Evolutionary conservation across 2,797 vertebrate genomes (phyloP), one percentile per base, ranked within the genome.

Genomic region (Todus mexicanus): DNA sequence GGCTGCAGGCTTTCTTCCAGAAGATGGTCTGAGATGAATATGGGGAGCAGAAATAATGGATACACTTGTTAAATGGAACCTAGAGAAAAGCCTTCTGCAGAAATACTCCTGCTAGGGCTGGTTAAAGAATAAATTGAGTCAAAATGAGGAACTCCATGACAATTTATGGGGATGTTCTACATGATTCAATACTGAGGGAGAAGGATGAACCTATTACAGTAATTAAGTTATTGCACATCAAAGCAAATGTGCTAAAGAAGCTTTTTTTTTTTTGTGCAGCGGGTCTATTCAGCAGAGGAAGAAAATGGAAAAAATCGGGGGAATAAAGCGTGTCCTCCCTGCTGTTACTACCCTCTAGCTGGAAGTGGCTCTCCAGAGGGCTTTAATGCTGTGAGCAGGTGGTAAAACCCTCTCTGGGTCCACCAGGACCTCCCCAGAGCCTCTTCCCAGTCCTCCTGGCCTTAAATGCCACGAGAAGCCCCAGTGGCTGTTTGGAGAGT

Each of bases 51-150:
- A 59, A 61, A 35, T 45, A 63, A 72, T 12, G 73, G 93, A 68
- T 93, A 78, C 91, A 66, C 77, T 95, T 80, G 73, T 68, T 38
- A 88, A 75, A 27, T 73, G 91, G 93, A 93, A 69, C 87, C 27
- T 80, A 86, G 78, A 92, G 71, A 72, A 68, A 71, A 60, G 33
- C 89, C 89, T 94, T 79, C 94, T 92, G 92, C 91, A 84, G 96
- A 91, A 95, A 80, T 74, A 70, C 59, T 73, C 80, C 75, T 81
- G 89, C 86, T 92, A 53, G 90, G 61, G 87, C 95, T 95, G 94
- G 90, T 93, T 43, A 90, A 93, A 95, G 80, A 95, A 70, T 92
- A 90, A 97, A 96, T 93, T 80, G 95, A 95, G 93, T 95, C 94
- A 93, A 95, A 96, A 96, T 64, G 94, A 96, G 95, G 93, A 91